A percentile compares a stretch with the other conserved stretches of the same genome.
Conservation (phyloP, 2,113 vertebrate genomes). For the Pollachius pollachius region DNA sequence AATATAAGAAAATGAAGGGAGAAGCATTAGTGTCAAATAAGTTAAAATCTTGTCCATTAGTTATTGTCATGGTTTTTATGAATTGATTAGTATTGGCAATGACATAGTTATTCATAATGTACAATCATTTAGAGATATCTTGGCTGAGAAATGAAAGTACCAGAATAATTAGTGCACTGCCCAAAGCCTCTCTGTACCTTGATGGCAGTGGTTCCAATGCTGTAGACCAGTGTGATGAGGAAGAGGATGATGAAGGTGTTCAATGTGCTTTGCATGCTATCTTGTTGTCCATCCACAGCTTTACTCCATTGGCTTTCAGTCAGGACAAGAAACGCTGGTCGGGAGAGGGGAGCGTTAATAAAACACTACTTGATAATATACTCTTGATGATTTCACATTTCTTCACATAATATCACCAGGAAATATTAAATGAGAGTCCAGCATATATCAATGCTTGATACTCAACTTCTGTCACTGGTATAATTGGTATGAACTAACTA, state of each 20-base stretch:
- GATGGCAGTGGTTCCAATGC: conserved; percentile 77
- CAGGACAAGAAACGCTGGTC: conserved; percentile 20
- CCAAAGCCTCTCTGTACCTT: conserved; percentile 74
- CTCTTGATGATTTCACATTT: neutral
- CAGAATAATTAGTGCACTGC: neutral
- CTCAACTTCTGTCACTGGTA: neutral
- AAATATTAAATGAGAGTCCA: neutral
- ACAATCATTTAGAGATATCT: too few relatives aligned
- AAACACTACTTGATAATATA: neutral
- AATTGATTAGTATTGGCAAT: too few relatives aligned
- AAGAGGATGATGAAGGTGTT: conserved; percentile 86
- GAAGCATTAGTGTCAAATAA: too few relatives aligned
- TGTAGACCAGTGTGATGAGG: conserved; percentile 84
- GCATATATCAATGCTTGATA: neutral
- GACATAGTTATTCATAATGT: too few relatives aligned
- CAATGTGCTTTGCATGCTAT: conserved; percentile 69
- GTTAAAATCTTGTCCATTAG: too few relatives aligned
- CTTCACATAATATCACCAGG: neutral
- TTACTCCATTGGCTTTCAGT: neutral
- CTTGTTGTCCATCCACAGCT: conserved; percentile 42
- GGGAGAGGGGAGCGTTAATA: neutral
- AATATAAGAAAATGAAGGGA: too few relatives aligned
- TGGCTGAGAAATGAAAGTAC: neutral
- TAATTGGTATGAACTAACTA: neutral
- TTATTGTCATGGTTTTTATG: too few relatives aligned